Conservation (phyloP, 1,140 invertebrate genomes). For the Sweltsa coloradensis region DNA sequence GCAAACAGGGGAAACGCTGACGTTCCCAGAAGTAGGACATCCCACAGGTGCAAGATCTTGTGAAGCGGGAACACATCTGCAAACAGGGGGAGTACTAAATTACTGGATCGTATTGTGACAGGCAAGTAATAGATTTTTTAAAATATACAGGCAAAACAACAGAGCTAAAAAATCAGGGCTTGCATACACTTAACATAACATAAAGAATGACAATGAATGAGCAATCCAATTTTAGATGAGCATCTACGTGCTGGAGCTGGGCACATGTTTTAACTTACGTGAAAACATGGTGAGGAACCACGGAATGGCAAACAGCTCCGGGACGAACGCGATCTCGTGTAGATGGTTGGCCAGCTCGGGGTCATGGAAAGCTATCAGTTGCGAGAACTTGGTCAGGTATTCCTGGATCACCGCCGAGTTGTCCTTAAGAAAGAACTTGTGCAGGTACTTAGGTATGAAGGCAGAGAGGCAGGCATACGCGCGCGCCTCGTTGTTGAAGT, state of each 20-base stretch:
- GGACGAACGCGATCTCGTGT: conserved; percentile 86
- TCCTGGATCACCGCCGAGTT: conserved; percentile 96
- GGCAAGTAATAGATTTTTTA: too few species aligned
- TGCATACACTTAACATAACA: too few species aligned
- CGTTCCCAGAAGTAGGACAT: conserved; percentile 86
- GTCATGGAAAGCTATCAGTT: conserved; percentile 92
- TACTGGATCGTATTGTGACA: too few species aligned
- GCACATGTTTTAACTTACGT: conserved; percentile 75
- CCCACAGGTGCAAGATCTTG: conserved; percentile 97
- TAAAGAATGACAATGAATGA: too few species aligned
- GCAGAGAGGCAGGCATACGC: conserved; percentile 87
- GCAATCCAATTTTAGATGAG: too few species aligned
- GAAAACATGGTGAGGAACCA: conserved; percentile 99
- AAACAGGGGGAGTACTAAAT: too few species aligned
- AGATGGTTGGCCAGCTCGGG: conserved; percentile 85
- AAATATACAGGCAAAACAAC: too few species aligned
- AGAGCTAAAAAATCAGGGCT: too few species aligned
- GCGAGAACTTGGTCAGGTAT: conserved; percentile 93
- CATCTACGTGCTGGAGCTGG: too few species aligned
- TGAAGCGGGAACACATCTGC: conserved; percentile 94
- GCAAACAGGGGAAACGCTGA: conserved; percentile 91
- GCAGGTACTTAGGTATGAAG: conserved; percentile 93
- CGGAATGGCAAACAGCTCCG: conserved; percentile 97
- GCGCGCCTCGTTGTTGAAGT: conserved; percentile 94
- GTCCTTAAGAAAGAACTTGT: conserved; percentile 98